Conservation (phyloP, 92 coral and sea anemone genomes). For the Actinostola sp. region DNA sequence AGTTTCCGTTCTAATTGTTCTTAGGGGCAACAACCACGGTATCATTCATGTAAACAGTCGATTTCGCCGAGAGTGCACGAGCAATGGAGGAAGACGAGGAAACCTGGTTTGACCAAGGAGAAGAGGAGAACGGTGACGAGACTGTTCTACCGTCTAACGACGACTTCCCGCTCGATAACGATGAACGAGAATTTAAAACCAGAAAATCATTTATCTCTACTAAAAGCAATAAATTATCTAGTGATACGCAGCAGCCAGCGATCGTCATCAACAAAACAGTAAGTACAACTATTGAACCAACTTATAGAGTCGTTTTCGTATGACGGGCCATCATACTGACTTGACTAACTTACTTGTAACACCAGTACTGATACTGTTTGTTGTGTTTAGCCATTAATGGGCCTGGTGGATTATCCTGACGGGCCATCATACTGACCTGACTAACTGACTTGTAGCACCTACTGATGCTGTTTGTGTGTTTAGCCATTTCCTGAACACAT, state of each 20-base stretch:
- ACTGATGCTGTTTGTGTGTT: too few relatives aligned
- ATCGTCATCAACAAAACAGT: constrained; percentile 70
- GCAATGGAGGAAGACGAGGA: constrained; percentile 93
- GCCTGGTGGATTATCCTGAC: too few relatives aligned
- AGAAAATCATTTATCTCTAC: constrained; percentile 67
- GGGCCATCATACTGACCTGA: too few relatives aligned
- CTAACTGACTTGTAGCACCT: too few relatives aligned
- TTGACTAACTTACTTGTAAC: neutral
- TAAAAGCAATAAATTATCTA: constrained; percentile 48
- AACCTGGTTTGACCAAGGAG: constrained; percentile 94
- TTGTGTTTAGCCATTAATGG: too few relatives aligned
- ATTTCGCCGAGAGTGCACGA: constrained; percentile 94
- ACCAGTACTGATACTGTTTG: too few relatives aligned
- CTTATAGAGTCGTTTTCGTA: neutral
- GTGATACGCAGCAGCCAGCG: constrained; percentile 37
- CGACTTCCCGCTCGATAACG: constrained; percentile 49
- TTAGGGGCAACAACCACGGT: constrained; percentile 76
- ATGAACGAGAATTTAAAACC: constrained; percentile 68
- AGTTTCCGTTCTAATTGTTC: neutral
- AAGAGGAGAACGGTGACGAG: constrained; percentile 76
- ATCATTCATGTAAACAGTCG: constrained; percentile 95
- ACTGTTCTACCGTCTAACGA: constrained; percentile 66
- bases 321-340: neutral
- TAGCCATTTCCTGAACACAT: too few relatives aligned
- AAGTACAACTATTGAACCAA: constrained; percentile 14